These are phyloP conservation scores for Salmo trutta DNA, from an alignment of 2,797 vertebrate species.

Conservation along the genomic window DNA sequence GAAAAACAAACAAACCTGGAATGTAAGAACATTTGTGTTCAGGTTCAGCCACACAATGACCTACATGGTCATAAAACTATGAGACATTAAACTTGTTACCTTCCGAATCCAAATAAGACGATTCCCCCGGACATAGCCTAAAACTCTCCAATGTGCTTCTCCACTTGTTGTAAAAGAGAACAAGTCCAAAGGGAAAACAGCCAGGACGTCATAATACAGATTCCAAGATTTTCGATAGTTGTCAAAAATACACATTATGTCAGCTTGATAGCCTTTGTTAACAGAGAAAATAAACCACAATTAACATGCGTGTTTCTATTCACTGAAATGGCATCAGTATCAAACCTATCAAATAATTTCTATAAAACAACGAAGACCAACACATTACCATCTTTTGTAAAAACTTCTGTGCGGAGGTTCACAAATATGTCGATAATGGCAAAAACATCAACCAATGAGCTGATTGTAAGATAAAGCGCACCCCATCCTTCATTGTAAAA, in stretches of 20 bases:
- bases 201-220: conserved; percentile 34
- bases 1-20: conserved; percentile 38
- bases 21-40: background rate
- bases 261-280: conserved; percentile 22
- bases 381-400: conserved; percentile 37
- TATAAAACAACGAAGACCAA: background rate
- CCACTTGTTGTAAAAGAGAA: conserved; percentile 6
- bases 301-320: too few relatives aligned
- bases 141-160: conserved; percentile 10
- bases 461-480: background rate
- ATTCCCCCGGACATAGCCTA: conserved; percentile 21
- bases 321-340: background rate
- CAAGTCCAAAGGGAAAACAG: conserved; percentile 33
- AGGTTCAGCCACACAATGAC: background rate
- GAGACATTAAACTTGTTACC: conserved; percentile 20
- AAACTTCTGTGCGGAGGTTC: conserved; percentile 27
- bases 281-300: background rate
- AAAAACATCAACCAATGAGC: conserved; percentile 15
- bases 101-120: conserved; percentile 39
- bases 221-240: conserved; percentile 30
- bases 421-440: conserved; percentile 33
- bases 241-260: conserved; percentile 24
- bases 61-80: background rate
- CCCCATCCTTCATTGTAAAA: conserved; percentile 5
- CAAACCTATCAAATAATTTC: background rate